Conservation (phyloP, 2,797 vertebrate genomes). For the Orientallactaga sibirica region DNA sequence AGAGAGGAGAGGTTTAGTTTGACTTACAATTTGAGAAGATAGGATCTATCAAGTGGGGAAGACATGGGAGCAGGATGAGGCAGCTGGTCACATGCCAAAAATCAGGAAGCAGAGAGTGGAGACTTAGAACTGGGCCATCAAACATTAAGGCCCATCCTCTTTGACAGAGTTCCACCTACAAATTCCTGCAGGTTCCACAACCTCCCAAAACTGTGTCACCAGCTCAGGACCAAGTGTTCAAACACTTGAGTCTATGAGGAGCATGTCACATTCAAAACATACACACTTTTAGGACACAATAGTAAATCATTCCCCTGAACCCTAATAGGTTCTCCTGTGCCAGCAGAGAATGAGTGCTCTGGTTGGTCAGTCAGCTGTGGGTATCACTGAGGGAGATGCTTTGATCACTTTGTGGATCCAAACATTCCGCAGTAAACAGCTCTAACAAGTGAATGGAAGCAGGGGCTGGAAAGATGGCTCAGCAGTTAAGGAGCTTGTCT, state of each 20-base stretch:
- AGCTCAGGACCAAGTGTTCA: neutral
- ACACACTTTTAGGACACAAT: neutral
- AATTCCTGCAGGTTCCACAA: neutral
- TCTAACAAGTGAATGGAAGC: too few relatives aligned
- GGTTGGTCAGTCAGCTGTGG: neutral
- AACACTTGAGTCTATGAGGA: neutral
- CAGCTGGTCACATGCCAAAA: too few relatives aligned
- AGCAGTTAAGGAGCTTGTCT: too few relatives aligned
- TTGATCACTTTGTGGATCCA: neutral
- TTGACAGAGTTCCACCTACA: neutral
- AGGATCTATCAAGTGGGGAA: neutral
- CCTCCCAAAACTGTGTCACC: neutral
- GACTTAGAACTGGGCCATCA: neutral
- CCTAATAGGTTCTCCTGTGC: neutral
- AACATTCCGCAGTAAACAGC: neutral
- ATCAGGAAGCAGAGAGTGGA: neutral
- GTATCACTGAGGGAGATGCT: neutral
- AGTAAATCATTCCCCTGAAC: neutral
- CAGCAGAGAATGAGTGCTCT: neutral
- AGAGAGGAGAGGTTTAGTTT: neutral
- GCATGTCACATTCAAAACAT: neutral
- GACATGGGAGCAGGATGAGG: too few relatives aligned
- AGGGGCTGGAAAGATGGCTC: too few relatives aligned
- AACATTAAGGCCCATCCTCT: neutral
- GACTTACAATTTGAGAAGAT: neutral